Evolutionary conservation across 2,113 vertebrate genomes (phyloP), one percentile per base, ranked within the genome.

Genomic region (Lucifuga dentata): DNA sequence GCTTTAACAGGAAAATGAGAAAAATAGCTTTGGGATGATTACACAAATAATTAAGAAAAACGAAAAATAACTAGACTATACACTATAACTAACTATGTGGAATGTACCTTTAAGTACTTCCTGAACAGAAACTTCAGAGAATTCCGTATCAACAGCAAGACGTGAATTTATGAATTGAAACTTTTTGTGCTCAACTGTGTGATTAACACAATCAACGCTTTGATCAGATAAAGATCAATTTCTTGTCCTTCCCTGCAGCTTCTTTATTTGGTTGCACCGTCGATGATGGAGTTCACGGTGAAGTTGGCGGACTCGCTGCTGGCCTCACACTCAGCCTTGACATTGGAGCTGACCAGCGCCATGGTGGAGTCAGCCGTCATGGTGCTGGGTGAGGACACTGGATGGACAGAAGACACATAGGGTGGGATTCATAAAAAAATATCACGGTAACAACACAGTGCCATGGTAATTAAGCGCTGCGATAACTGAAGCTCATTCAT

Each of bases 311-410:
- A 62, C 77, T 95, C 94, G 0, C 88, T 46, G 2, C 74, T 46
- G 15, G 85, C 75, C 43, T 95, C 94, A 2, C 92, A 94, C 52
- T 96, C 94, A 9, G 91, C 77, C 76, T 94, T 96, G 71, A 88
- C 91, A 23, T 94, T 93, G 0, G 76, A 79, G 82, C 81, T 90
- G 29, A 91, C 81, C 33, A 93, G 89, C 65, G 92, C 90, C 88
- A 94, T 57, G 85, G 91, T 87, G 11, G 94, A 90, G 84, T 95
- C 92, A 24, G 94, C 95, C 66, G 88, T 92, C 76, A 88, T 80
- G 81, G 89, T 76, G 80, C 89, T 76, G 1, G 90, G 86, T 0
- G 91, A 91, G 92, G 96, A 95, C 58, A 94, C 97, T 99, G 91
- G 57, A 46, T 45, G 59, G 1, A 49, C 15, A 17, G 70, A 55